These are phyloP conservation scores for Poecilia gillii DNA, from an alignment of 2,797 vertebrate species.

Conservation along the genomic window DNA sequence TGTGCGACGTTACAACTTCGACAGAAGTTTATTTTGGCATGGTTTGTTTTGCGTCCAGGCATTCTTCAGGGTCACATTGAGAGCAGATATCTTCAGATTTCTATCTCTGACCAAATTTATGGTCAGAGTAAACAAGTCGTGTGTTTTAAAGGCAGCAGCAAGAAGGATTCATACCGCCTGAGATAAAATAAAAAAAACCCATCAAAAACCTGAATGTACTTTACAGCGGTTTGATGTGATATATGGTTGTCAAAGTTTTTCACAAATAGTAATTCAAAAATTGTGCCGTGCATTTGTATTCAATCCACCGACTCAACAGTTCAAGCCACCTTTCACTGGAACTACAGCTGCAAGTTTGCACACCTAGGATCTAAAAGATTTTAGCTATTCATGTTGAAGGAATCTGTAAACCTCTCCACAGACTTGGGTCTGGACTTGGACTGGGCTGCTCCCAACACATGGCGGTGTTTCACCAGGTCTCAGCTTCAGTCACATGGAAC, in stretches of 20 bases:
- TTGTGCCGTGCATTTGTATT: not conserved
- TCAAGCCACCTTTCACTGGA: not conserved
- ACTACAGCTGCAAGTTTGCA: not conserved
- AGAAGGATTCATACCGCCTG: not conserved
- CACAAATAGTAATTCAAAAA: not conserved
- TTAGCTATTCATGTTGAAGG: not conserved
- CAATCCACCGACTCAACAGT: not conserved
- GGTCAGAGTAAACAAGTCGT: not conserved
- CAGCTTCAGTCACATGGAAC: too few relatives aligned
- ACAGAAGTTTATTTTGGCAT: slow-evolving; percentile 16
- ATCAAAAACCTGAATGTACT: not conserved
- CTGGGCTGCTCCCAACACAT: not conserved
- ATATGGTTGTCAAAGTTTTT: not conserved
- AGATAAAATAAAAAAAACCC: not conserved
- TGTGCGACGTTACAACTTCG: slow-evolving; percentile 20
- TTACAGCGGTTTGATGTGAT: not conserved
- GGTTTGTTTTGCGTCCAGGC: slow-evolving; percentile 18
- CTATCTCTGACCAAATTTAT: not conserved
- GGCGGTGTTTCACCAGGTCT: too few relatives aligned
- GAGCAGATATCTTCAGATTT: slow-evolving; percentile 1
- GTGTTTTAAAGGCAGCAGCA: slow-evolving; percentile 54
- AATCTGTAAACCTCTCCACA: not conserved
- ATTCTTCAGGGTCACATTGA: slow-evolving; percentile 19
- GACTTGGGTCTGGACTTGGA: not conserved
- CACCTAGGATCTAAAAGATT: not conserved